Percentiles rank a stretch among this genome's conserved stretches.
Evolutionary conservation across 2,113 vertebrate genomes (phyloP).

Genomic region (Thamnophis sirtalis): DNA sequence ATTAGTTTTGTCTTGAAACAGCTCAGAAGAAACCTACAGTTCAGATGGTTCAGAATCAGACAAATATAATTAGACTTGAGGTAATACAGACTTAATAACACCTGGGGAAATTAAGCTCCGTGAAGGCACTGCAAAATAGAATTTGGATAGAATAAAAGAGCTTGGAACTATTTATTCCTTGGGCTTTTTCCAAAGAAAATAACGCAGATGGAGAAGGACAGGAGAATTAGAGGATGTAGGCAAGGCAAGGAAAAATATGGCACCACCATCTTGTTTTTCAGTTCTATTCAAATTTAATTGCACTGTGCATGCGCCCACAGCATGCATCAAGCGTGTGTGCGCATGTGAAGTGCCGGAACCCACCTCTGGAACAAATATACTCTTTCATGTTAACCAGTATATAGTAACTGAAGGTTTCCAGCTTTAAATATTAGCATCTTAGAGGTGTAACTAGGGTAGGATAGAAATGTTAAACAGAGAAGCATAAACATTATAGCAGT

Average conservation of each 20-base stretch:
- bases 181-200: background rate
- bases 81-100: background rate
- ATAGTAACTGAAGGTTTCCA: background rate
- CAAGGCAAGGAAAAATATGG: background rate
- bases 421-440: background rate
- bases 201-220: background rate
- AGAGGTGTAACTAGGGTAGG: background rate
- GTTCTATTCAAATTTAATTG: no score
- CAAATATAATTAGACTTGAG: background rate
- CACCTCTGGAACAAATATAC: background rate
- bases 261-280: no score
- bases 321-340: no score
- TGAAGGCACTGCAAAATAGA: background rate
- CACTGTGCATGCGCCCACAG: no score
- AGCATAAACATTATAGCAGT: background rate
- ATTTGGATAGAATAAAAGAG: background rate
- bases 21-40: background rate
- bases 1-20: background rate
- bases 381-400: background rate
- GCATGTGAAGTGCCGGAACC: no score
- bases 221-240: background rate
- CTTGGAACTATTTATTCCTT: background rate
- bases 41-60: background rate
- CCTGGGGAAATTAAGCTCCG: background rate
- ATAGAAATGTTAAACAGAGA: background rate